Conservation (phyloP, 2,888 invertebrate genomes). For the Napeogenes sylphis region DNA sequence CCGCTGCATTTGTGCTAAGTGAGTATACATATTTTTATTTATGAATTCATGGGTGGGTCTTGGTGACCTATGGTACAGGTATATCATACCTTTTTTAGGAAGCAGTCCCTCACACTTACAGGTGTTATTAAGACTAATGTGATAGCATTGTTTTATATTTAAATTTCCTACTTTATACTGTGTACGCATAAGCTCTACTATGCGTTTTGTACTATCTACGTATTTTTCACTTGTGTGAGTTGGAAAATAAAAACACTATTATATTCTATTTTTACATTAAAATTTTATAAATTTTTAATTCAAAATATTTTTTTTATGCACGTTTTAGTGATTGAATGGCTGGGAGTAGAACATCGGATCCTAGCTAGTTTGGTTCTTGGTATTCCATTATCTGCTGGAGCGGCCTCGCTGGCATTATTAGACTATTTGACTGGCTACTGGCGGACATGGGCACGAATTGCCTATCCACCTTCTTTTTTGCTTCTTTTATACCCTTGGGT, state of each 20-base stretch:
- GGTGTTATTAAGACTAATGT: too few relatives aligned
- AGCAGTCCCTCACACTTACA: too few relatives aligned
- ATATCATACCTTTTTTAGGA: too few relatives aligned
- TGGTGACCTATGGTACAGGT: too few relatives aligned
- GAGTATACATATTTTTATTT: constrained; percentile 34
- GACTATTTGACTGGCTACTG: constrained; percentile 84
- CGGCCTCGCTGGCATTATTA: constrained; percentile 80
- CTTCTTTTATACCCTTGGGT: constrained; percentile 83
- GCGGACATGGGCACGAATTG: constrained; percentile 81
- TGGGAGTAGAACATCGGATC: constrained; percentile 84
- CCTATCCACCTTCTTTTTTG: constrained; percentile 83
- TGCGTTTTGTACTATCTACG: too few relatives aligned
- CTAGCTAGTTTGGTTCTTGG: constrained; percentile 84
- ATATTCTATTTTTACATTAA: neutral
- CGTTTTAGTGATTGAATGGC: constrained; percentile 84
- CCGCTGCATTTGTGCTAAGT: constrained; percentile 79
- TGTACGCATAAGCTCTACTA: too few relatives aligned
- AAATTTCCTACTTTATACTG: too few relatives aligned
- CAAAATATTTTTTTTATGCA: neutral
- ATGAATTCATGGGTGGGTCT: neutral
- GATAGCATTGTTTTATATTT: too few relatives aligned
- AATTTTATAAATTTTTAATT: neutral
- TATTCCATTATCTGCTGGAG: constrained; percentile 84
- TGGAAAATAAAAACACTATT: too few relatives aligned
- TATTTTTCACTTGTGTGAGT: too few relatives aligned